Evolutionary conservation across 2,888 invertebrate genomes (phyloP), one percentile per base, ranked within the genome.

Genomic region (Acronicta psi): DNA sequence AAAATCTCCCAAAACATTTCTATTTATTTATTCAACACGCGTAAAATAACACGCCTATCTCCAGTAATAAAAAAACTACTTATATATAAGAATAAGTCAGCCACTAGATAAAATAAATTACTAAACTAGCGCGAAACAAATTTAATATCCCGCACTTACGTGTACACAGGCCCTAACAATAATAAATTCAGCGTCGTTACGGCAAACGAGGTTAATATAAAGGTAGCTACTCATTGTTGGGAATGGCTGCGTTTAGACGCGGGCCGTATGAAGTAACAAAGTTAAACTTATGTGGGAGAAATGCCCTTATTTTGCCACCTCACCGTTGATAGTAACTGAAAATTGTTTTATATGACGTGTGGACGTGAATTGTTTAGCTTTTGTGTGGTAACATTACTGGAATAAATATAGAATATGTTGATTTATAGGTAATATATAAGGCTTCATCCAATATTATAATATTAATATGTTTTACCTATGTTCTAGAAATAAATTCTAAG

Each of bases 171-270:
- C 64, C 65, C 69, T 73, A 70, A 69, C 69, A 73, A 73, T 82
- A 83, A 85, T 85, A 85, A 83, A 86, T 86, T 81, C 67, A 70
- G 57, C 62, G 77, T 77, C 82, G 79, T 86, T 84, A 79, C 79
- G 43, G 67, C 74, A 80, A 85, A 85, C 80, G 84, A 85, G 82
- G 82, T 81, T 83, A 84, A 83, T 83, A 82, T 77, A 72, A 80
- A 83, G 84, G 83, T 83, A 82, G 80, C 77, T 76, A 80, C 79
- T 83, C 80, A 81, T 80, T 81, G 61, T 63, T 57, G 63, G 68
- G 71, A 82, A 81, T 77, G 78, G 73, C 57, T 77, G 78, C 81
- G 80, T 83, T 85, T 78, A 80, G 69, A 63, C 64, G 59, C 46
- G 65, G 58, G 43, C 62, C 49, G 63, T 47, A 60, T 66, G 73